phyloP scores from a whole-genome alignment of 1,140 invertebrate species.

The Achroia grisella region DNA sequence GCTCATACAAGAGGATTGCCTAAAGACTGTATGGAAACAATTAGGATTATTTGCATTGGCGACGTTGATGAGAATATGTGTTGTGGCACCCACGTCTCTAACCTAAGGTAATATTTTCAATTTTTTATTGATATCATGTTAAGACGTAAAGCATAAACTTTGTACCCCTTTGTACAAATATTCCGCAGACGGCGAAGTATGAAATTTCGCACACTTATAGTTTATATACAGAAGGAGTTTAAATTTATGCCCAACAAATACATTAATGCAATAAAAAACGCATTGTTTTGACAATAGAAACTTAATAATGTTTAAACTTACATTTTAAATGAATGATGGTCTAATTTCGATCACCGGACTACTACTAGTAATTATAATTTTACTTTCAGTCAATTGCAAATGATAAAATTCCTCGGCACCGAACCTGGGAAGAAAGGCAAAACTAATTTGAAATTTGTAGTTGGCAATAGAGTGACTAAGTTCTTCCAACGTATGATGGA shows the following conservation, averaged over 20 bases:
- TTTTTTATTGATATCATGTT: too few relatives aligned
- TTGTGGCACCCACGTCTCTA: slow-evolving; percentile 89
- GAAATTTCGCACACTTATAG: too few relatives aligned
- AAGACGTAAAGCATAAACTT: too few relatives aligned
- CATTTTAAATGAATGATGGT: too few relatives aligned
- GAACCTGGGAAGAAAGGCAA: slow-evolving; percentile 86
- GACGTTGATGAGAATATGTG: slow-evolving; percentile 87
- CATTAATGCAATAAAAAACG: too few relatives aligned
- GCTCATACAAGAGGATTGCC: slow-evolving; percentile 81
- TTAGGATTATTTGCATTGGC: slow-evolving; percentile 83
- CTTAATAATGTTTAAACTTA: too few relatives aligned
- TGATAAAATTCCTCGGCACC: slow-evolving; percentile 80
- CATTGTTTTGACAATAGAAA: too few relatives aligned
- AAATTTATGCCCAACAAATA: too few relatives aligned
- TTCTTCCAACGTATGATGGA: slow-evolving; percentile 76
- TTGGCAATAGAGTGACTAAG: slow-evolving; percentile 79
- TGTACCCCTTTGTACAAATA: too few relatives aligned
- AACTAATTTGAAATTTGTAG: slow-evolving; percentile 80
- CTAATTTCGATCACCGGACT: too few relatives aligned
- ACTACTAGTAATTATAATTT: slow-evolving; percentile 1
- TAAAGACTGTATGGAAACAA: slow-evolving; percentile 82
- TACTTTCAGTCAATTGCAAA: slow-evolving; percentile 80
- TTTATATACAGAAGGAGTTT: too few relatives aligned
- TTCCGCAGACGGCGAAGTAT: too few relatives aligned
- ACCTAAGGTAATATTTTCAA: slow-evolving; percentile 74